Conservation (phyloP, 2,888 invertebrate genomes). For the Watsonalla cultraria region DNA sequence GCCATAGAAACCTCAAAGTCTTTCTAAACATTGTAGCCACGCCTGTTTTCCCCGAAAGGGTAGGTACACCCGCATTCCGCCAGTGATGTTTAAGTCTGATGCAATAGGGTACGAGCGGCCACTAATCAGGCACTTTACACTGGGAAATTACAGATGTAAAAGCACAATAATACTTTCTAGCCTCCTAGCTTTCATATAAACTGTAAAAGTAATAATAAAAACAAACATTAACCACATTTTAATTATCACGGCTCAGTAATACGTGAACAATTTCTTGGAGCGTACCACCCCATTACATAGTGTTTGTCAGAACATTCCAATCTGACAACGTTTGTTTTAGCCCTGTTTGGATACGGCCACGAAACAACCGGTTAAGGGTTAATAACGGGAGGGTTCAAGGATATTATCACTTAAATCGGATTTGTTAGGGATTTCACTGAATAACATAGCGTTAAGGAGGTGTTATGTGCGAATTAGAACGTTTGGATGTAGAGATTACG, state of each 20-base stretch:
- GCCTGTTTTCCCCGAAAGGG: too few relatives aligned
- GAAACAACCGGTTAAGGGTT: conserved; percentile 14
- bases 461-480: not conserved
- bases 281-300: conserved; percentile 54
- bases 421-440: conserved; percentile 1
- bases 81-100: too few relatives aligned
- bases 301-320: conserved; percentile 66
- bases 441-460: not conserved
- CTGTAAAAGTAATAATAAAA: too few relatives aligned
- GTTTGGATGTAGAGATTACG: conserved; percentile 11
- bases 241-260: conserved; percentile 13
- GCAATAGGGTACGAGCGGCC: too few relatives aligned
- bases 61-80: too few relatives aligned
- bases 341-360: conserved; percentile 34
- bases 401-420: conserved; percentile 3
- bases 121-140: too few relatives aligned
- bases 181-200: too few relatives aligned
- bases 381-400: conserved; percentile 3
- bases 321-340: conserved; percentile 60
- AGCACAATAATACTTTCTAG: too few relatives aligned
- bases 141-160: too few relatives aligned
- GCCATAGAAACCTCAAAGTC: too few relatives aligned
- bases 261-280: conserved; percentile 28
- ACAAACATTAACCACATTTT: not conserved
- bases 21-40: too few relatives aligned